These are phyloP conservation scores for Takifugu flavidus DNA, from an alignment of 2,113 vertebrate species.

Conservation along the genomic window DNA sequence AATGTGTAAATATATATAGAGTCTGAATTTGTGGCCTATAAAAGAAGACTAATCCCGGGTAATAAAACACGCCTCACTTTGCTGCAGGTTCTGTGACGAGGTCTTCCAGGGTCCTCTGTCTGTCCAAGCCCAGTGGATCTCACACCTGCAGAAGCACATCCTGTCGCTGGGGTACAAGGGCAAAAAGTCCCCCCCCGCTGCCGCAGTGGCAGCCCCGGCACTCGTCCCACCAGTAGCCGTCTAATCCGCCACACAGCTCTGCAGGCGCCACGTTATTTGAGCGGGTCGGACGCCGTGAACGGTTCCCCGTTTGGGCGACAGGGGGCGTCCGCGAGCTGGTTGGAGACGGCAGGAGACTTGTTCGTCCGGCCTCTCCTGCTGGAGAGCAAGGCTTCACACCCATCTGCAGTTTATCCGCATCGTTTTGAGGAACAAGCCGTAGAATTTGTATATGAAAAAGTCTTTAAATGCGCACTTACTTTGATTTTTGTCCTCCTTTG, in stretches of 20 bases:
- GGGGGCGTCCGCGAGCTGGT: neutral
- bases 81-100: slow-evolving; percentile 89
- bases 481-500: too few relatives aligned
- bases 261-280: too few relatives aligned
- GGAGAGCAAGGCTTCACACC: too few relatives aligned
- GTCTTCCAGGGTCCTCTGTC: slow-evolving; percentile 91
- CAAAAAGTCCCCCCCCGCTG: slow-evolving; percentile 68
- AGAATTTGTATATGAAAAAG: too few relatives aligned
- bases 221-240: slow-evolving; percentile 54
- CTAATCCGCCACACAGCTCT: neutral
- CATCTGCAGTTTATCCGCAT: too few relatives aligned
- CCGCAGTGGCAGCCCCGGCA: slow-evolving; percentile 34
- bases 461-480: too few relatives aligned
- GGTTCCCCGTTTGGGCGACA: neutral
- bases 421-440: too few relatives aligned
- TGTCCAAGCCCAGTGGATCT: slow-evolving; percentile 91
- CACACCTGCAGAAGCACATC: slow-evolving; percentile 92
- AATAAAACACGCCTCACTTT: slow-evolving; percentile 1
- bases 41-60: neutral
- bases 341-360: too few relatives aligned
- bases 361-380: too few relatives aligned
- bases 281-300: neutral
- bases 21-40: neutral
- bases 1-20: too few relatives aligned
- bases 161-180: slow-evolving; percentile 87